Conservation (phyloP, 2,797 vertebrate species). For the Macropus fuliginosus region DNA sequence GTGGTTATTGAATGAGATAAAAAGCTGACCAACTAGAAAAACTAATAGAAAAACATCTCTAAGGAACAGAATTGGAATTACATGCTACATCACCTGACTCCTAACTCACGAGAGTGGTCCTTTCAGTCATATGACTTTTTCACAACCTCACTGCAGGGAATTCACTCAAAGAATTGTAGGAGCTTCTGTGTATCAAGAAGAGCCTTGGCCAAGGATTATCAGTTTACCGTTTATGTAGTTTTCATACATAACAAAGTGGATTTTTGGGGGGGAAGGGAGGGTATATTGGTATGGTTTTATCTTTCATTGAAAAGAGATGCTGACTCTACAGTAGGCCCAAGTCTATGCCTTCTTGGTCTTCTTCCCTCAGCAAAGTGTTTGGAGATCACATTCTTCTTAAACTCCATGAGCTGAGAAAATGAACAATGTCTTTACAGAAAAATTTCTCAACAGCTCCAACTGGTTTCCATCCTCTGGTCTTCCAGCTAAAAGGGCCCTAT, state of each 20-base stretch:
- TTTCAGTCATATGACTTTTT: background rate
- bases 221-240: background rate
- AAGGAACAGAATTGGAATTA: background rate
- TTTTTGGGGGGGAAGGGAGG: background rate
- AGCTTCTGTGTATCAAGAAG: background rate
- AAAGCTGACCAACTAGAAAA: background rate
- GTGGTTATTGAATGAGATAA: background rate
- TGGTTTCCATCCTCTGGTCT: background rate
- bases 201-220: background rate
- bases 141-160: background rate
- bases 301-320: background rate
- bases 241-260: background rate
- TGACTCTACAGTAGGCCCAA: slow-evolving; percentile 6
- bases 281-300: background rate
- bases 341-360: background rate
- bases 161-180: background rate
- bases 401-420: background rate
- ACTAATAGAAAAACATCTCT: background rate
- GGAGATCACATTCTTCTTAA: background rate
- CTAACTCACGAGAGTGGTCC: background rate
- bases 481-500: background rate
- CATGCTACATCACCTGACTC: background rate
- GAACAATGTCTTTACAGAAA: background rate
- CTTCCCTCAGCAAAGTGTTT: background rate
- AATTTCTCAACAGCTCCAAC: background rate